Conservation (phyloP, 2,113 vertebrate species). For the Cricetomys ansorgei region DNA sequence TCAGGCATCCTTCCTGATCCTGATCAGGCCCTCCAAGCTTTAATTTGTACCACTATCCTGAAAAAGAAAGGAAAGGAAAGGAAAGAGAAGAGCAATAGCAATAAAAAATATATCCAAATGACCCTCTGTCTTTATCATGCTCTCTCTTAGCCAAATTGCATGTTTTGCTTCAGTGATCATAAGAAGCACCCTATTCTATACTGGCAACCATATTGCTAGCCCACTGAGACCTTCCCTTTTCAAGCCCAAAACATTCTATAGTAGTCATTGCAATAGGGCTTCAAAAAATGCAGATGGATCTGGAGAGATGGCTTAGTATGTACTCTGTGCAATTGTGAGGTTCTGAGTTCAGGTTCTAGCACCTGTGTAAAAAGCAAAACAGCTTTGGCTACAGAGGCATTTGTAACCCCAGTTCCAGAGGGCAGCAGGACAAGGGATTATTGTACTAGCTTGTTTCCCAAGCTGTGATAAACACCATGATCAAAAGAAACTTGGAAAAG, state of each 20-base stretch:
- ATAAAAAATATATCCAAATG: neutral
- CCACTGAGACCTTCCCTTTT: neutral
- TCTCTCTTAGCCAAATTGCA: neutral
- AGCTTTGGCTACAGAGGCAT: neutral
- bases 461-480: neutral
- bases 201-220: neutral
- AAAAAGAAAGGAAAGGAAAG: accelerated
- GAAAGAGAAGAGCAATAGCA: neutral
- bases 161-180: neutral
- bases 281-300: neutral
- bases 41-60: neutral
- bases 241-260: neutral
- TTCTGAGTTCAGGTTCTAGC: neutral
- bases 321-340: no score
- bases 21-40: neutral
- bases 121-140: neutral
- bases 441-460: neutral
- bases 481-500: neutral
- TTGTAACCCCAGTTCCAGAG: neutral
- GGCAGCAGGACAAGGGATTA: no score
- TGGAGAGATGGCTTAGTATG: neutral
- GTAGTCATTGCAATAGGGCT: neutral
- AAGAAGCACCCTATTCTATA: neutral
- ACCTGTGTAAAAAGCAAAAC: neutral
- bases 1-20: neutral